phyloP scores from a whole-genome alignment of 2,888 invertebrate genomes.

The Ellobium chinense region DNA sequence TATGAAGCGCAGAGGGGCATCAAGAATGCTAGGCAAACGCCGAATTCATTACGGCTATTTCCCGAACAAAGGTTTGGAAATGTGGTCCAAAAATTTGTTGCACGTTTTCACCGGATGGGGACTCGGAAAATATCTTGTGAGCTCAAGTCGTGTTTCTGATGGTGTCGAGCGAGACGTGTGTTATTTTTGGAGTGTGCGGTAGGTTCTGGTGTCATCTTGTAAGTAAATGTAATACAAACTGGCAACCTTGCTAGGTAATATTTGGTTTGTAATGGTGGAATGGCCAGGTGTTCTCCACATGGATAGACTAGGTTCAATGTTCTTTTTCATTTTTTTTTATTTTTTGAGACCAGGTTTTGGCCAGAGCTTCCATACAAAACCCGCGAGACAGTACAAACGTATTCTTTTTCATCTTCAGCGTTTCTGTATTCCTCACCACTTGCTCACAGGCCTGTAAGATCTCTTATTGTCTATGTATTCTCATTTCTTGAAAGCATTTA shows the following conservation, averaged over 20 bases:
- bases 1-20: not conserved
- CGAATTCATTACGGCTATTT: constrained; percentile 19
- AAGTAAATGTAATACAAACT: too few species aligned
- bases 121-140: not conserved
- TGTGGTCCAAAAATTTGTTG: not conserved
- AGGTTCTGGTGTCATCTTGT: not conserved
- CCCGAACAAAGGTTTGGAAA: constrained; percentile 14
- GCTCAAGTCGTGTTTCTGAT: not conserved
- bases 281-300: not conserved
- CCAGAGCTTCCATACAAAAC: too few species aligned
- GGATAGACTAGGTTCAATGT: too few species aligned
- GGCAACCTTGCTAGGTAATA: not conserved
- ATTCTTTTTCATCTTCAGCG: too few species aligned
- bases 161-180: not conserved
- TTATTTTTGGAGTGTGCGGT: not conserved
- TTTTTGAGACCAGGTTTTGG: too few species aligned
- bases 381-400: too few species aligned
- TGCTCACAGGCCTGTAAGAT: too few species aligned
- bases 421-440: too few species aligned
- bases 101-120: not conserved
- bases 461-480: too few species aligned
- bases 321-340: too few species aligned
- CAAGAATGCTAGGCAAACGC: constrained; percentile 1
- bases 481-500: too few species aligned
- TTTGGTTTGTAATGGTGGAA: not conserved